phyloP scores from a whole-genome alignment of 2,888 invertebrate species.

The Andrena minutula region DNA sequence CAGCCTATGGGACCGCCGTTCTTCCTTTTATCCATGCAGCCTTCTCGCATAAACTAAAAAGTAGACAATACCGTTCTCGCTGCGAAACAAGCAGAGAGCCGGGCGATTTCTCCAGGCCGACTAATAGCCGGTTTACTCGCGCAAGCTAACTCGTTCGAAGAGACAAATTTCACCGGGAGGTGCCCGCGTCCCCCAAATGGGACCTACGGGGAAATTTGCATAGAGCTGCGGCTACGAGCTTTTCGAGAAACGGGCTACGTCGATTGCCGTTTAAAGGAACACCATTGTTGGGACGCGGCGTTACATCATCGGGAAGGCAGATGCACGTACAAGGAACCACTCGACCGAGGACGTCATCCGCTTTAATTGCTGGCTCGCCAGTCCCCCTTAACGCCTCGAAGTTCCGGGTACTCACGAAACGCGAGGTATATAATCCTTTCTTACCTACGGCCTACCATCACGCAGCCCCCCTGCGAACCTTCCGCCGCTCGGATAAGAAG shows the following conservation, averaged over 20 bases:
- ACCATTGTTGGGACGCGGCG: constrained; percentile 48
- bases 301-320: constrained; percentile 53
- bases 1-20: neutral
- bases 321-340: constrained; percentile 45
- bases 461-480: neutral
- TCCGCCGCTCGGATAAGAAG: neutral
- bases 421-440: constrained; percentile 25
- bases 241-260: constrained; percentile 52
- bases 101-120: constrained; percentile 50
- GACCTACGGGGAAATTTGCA: constrained; percentile 68
- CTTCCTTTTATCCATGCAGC: constrained; percentile 45
- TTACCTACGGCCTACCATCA: constrained; percentile 5
- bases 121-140: constrained; percentile 72
- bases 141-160: constrained; percentile 68
- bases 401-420: constrained; percentile 20
- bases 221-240: constrained; percentile 68
- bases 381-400: constrained; percentile 13
- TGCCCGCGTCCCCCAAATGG: constrained; percentile 42
- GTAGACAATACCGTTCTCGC: constrained; percentile 53
- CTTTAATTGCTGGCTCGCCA: constrained; percentile 45
- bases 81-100: constrained; percentile 45
- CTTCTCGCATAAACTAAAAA: constrained; percentile 55
- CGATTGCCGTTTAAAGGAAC: constrained; percentile 55
- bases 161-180: constrained; percentile 72
- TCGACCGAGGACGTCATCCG: constrained; percentile 43